These are phyloP conservation scores for Bellardia pandia DNA, from an alignment of 2,888 invertebrate genomes.

Conservation along the genomic window DNA sequence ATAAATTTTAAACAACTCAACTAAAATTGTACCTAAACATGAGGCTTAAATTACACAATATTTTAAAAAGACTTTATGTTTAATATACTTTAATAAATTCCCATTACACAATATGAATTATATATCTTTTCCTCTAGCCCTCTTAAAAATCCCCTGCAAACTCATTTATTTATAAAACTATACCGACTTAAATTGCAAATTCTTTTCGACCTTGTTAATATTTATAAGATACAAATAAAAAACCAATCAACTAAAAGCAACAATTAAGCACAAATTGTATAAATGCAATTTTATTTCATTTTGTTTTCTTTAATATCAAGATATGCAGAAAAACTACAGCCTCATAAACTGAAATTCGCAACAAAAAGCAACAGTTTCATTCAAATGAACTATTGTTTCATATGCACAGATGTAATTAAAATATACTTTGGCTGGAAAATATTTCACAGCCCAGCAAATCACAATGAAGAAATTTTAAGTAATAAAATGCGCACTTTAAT, in stretches of 20 bases:
- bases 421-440: constrained; percentile 24
- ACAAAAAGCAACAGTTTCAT: constrained; percentile 57
- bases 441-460: not conserved
- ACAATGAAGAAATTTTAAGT: not conserved
- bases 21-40: too few relatives aligned
- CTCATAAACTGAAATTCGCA: constrained; percentile 13
- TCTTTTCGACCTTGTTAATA: constrained; percentile 50
- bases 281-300: constrained; percentile 52
- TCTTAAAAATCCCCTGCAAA: not conserved
- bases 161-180: not conserved
- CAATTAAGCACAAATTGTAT: constrained; percentile 57
- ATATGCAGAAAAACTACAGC: constrained; percentile 9
- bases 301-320: constrained; percentile 48
- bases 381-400: constrained; percentile 60
- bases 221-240: not conserved
- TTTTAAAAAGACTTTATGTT: too few relatives aligned
- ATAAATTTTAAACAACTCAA: not conserved
- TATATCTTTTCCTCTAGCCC: not conserved
- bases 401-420: constrained; percentile 49
- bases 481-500: not conserved
- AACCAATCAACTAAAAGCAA: constrained; percentile 41
- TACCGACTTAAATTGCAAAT: constrained; percentile 18
- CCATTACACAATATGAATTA: not conserved
- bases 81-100: too few relatives aligned
- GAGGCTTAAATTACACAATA: too few relatives aligned